Base-by-base conservation (phyloP, 2,888 invertebrate species). In the Andrena chrysosceles region DNA sequence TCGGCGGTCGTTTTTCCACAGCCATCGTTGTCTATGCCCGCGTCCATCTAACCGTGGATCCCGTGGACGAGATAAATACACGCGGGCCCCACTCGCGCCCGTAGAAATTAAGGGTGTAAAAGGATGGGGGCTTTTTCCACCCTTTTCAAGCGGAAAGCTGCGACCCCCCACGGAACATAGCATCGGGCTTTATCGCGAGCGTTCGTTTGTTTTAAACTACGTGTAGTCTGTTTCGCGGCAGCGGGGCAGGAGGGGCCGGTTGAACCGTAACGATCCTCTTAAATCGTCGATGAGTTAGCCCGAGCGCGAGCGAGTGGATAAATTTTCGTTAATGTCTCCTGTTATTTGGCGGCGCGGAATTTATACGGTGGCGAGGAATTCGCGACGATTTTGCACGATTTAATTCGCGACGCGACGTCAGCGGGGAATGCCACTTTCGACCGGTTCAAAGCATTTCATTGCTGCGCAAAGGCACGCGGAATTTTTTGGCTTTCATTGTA, bases 251-350 rank as follows among this genome's bases (percentile, higher is more conserved):
- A 4, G 42, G 0, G 16, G 5, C 42, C 42, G 16, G 16, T 16
- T 59, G 52, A 67, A 71, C 66, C 54, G 80, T 81, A 79, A 80
- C 80, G 80, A 72, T 56, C 80, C 80, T 13, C 72, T 79, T 81
- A 81, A 81, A 81, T 81, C 62, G 72, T 72, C 71, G 72, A 81
- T 81, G 80, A 81, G 81, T 80, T 79, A 81, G 80, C 52, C 33
- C 26, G 54, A 35, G 72, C 71, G 80, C 63, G 72, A 81, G 80
- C 56, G 80, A 81, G 67, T 81, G 66, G 80, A 81, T 81, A 81
- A 80, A 81, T 81, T 81, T 63, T 42, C 80, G 80, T 72, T 80
- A 81, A 81, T 81, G 80, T 35, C 54, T 67, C 33, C 80, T 80
- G 81, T 81, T 81, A 81, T 80, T 81, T 72, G 72, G 48, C 72